These are phyloP conservation scores for Zoanthus solanderi DNA, from an alignment of 92 coral and sea anemone species.

Conservation along the genomic window DNA sequence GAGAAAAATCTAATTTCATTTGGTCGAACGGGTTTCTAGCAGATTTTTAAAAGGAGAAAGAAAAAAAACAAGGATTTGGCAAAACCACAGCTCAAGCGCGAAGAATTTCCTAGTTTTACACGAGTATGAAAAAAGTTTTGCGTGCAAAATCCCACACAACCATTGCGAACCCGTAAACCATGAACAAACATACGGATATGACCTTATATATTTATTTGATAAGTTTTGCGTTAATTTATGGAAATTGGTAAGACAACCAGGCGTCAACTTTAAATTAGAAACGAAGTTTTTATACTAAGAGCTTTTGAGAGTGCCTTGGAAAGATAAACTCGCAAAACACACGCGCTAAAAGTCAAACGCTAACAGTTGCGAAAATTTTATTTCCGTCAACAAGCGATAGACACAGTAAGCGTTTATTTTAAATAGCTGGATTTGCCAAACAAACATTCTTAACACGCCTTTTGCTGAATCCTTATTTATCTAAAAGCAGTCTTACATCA, in stretches of 20 bases:
- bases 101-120: not conserved
- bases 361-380: not conserved
- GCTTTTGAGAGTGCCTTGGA: not conserved
- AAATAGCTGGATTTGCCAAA: not conserved
- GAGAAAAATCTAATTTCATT: constrained; percentile 24
- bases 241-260: constrained; percentile 30
- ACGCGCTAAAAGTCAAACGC: not conserved
- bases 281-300: not conserved
- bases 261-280: not conserved
- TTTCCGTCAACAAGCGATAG: not conserved
- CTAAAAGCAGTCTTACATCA: no score
- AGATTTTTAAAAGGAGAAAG: constrained; percentile 10
- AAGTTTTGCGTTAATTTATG: constrained; percentile 30
- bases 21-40: not conserved
- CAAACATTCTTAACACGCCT: no score
- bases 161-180: not conserved
- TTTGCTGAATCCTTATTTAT: no score
- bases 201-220: constrained; percentile 33
- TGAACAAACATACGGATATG: constrained; percentile 25
- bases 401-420: not conserved
- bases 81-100: not conserved
- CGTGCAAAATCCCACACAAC: constrained; percentile 23
- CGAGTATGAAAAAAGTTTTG: not conserved
- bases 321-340: not conserved
- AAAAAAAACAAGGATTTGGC: not conserved